Conservation (phyloP, 2,888 invertebrate species). For the Dicyrtomina minuta region DNA sequence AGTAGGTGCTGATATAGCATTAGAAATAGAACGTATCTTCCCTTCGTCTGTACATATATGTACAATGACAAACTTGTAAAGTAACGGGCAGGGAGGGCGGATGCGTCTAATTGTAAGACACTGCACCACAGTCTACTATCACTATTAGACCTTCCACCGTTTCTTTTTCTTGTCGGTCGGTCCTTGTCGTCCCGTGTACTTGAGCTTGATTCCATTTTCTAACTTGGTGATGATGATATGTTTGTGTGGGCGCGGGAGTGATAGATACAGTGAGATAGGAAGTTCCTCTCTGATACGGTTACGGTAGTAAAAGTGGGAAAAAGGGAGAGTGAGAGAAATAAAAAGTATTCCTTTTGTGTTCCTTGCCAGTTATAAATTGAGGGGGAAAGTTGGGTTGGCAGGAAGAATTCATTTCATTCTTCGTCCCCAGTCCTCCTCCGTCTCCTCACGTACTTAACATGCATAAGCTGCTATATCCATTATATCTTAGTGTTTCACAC, state of each 20-base stretch:
- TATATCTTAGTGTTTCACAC: too few relatives aligned
- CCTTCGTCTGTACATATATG: too few relatives aligned
- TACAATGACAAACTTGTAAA: too few relatives aligned
- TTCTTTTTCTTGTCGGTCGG: too few relatives aligned
- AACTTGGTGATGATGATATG: neutral
- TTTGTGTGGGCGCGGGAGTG: neutral
- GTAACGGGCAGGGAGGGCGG: neutral
- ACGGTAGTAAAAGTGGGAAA: neutral
- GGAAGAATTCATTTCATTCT: constrained; percentile 29
- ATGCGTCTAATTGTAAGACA: too few relatives aligned
- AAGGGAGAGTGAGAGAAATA: constrained; percentile 26
- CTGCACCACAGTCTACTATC: too few relatives aligned
- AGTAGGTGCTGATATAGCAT: too few relatives aligned
- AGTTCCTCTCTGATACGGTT: neutral
- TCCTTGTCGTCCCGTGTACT: too few relatives aligned
- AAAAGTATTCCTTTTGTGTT: constrained; percentile 33
- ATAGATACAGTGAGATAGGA: neutral
- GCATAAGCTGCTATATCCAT: neutral
- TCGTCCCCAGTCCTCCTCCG: neutral
- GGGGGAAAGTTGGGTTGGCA: constrained; percentile 30
- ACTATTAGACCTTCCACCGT: too few relatives aligned
- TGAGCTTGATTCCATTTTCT: too few relatives aligned
- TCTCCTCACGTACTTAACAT: too few relatives aligned
- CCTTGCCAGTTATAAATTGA: constrained; percentile 36
- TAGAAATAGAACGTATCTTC: too few relatives aligned